A percentile compares a stretch with the other conserved stretches of the same genome.
Evolutionary conservation across 2,888 invertebrate genomes (phyloP).

Genomic region (Theristus sp.): DNA sequence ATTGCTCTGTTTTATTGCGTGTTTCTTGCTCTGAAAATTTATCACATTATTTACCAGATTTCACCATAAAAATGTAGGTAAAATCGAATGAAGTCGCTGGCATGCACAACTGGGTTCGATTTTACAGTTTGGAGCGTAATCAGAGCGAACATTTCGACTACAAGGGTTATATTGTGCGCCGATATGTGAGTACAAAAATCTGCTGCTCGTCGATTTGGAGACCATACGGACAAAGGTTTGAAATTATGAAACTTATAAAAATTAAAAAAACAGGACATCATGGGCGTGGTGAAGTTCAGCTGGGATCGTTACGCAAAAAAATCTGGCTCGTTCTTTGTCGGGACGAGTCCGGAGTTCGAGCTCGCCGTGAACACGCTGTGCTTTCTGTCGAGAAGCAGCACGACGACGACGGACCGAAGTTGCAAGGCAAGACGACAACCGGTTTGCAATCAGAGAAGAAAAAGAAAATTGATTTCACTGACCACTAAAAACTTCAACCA

Average conservation of each 20-base stretch:
- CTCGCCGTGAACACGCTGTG: conserved; percentile 73
- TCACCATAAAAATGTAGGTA: no score
- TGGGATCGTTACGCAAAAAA: conserved; percentile 17
- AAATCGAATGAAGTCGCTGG: conserved; percentile 58
- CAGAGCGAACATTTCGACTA: conserved; percentile 10
- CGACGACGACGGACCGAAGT: no score
- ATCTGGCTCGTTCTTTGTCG: conserved; percentile 12
- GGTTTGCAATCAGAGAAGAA: no score
- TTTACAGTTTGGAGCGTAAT: conserved; percentile 49
- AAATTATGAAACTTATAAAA: no score
- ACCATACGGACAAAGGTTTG: no score
- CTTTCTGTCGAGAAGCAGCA: conserved; percentile 56
- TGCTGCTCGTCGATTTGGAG: not conserved
- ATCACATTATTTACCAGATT: no score
- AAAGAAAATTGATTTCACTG: no score
- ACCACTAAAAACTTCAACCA: no score
- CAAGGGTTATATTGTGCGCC: conserved; percentile 9
- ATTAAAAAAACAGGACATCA: conserved; percentile 1
- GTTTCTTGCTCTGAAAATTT: not conserved
- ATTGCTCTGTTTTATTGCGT: no score
- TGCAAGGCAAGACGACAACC: no score
- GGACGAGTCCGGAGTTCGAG: conserved; percentile 63
- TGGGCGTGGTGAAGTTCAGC: conserved; percentile 14
- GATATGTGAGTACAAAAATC: conserved; percentile 5
- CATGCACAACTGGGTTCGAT: conserved; percentile 77